Percentiles rank a stretch among this genome's conserved stretches.
phyloP scores from a whole-genome alignment of 2,888 invertebrate genomes.

The Dromius quadrimaculatus region DNA sequence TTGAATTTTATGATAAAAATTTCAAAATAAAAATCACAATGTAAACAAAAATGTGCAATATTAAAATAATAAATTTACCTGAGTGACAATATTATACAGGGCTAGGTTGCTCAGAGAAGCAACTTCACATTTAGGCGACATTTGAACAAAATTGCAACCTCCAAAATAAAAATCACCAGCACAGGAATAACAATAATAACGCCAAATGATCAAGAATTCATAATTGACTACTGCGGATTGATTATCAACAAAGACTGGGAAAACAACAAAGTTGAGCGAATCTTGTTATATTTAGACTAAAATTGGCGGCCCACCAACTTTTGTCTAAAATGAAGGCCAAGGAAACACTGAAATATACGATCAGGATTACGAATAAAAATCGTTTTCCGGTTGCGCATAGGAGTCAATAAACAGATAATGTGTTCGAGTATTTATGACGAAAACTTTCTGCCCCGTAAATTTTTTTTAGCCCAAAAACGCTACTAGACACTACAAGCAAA shows the following conservation, averaged over 20 bases:
- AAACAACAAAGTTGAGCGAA: conserved; percentile 19
- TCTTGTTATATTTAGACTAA: conserved; percentile 48
- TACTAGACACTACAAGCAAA: too few species aligned
- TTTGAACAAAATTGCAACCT: conserved; percentile 13
- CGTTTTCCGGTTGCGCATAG: conserved; percentile 6
- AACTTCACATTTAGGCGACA: conserved; percentile 45
- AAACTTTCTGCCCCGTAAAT: too few species aligned
- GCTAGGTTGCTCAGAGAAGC: conserved; percentile 26
- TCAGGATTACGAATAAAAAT: neutral
- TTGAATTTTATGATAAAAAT: too few species aligned
- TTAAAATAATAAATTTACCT: too few species aligned
- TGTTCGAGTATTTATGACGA: too few species aligned
- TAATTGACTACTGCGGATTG: conserved; percentile 22
- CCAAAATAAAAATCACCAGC: neutral
- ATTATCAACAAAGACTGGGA: conserved; percentile 30
- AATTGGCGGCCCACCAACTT: conserved; percentile 33
- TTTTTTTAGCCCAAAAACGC: too few species aligned
- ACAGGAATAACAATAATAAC: conserved; percentile 5
- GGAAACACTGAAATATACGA: neutral
- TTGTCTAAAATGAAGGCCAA: conserved; percentile 27
- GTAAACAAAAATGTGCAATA: too few species aligned
- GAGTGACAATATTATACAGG: conserved; percentile 35
- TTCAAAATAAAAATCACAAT: too few species aligned
- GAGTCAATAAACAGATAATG: conserved; percentile 21
- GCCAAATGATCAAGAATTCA: neutral